phyloP scores from a whole-genome alignment of 2,797 vertebrate species.

The Sternotherus odoratus region DNA sequence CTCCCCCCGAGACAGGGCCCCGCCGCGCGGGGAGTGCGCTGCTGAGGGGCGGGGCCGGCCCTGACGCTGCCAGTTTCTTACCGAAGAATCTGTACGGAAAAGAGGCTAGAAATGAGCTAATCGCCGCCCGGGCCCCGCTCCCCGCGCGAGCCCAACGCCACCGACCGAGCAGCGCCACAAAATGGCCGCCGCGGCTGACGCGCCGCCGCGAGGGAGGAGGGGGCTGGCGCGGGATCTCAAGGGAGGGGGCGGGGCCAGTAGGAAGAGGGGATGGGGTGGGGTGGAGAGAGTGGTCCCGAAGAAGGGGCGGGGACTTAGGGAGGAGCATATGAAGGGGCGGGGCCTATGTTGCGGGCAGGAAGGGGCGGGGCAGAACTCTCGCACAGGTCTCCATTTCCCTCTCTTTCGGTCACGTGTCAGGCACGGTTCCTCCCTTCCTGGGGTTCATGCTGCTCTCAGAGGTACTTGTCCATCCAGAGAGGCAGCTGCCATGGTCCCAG shows the following conservation, averaged over 20 bases:
- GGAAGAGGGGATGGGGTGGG: not conserved
- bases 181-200: constrained; percentile 54
- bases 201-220: not conserved
- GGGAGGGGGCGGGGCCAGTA: not conserved
- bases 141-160: constrained; percentile 6
- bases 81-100: constrained; percentile 42
- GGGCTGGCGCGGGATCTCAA: not conserved
- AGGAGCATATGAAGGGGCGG: not conserved
- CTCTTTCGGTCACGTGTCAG: not conserved
- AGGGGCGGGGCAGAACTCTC: not conserved
- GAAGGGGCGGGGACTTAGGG: not conserved
- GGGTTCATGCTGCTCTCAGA: no score
- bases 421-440: no score
- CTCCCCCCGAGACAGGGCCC: not conserved
- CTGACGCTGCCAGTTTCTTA: constrained; percentile 55
- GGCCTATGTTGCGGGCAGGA: not conserved
- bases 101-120: not conserved
- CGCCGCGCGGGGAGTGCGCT: no score
- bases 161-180: constrained; percentile 57
- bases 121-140: not conserved
- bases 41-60: not conserved
- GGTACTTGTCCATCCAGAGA: no score
- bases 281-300: not conserved
- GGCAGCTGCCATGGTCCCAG: no score
- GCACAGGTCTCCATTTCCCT: not conserved